Conservation (phyloP, 2,113 vertebrate species). For the Rhinolophus sinicus region DNA sequence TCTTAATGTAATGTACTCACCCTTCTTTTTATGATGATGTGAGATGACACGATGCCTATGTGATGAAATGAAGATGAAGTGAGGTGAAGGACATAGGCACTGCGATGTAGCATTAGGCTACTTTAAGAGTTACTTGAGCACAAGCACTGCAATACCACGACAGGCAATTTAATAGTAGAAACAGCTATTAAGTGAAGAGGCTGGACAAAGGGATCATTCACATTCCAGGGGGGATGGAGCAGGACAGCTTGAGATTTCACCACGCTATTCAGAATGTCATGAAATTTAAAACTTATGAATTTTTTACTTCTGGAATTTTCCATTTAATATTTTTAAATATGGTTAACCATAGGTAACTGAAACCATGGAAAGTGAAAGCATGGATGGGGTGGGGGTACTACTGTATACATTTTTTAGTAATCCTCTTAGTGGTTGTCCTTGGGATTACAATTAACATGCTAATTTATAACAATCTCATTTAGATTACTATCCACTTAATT, state of each 20-base stretch:
- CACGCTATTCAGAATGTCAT: too few relatives aligned
- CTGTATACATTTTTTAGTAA: neutral
- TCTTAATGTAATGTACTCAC: too few relatives aligned
- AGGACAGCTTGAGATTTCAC: too few relatives aligned
- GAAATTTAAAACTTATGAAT: neutral
- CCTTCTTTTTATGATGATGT: too few relatives aligned
- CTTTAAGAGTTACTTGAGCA: too few relatives aligned
- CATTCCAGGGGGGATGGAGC: neutral
- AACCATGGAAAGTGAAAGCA: neutral
- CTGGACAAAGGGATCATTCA: neutral
- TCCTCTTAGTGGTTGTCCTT: neutral
- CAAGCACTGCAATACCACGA: too few relatives aligned
- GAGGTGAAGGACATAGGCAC: too few relatives aligned
- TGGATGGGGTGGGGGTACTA: neutral
- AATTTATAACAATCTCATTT: slow-evolving; percentile 8
- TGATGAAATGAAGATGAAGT: too few relatives aligned
- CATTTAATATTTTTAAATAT: neutral
- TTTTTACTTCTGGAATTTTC: neutral
- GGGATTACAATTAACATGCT: neutral
- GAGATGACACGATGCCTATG: too few relatives aligned
- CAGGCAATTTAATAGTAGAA: too few relatives aligned
- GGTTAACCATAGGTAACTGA: neutral
- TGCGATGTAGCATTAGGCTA: too few relatives aligned
- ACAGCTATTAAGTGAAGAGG: neutral
- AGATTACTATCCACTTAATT: neutral